Conservation (phyloP, 2,888 invertebrate genomes). For the Neoscelio sp. region DNA sequence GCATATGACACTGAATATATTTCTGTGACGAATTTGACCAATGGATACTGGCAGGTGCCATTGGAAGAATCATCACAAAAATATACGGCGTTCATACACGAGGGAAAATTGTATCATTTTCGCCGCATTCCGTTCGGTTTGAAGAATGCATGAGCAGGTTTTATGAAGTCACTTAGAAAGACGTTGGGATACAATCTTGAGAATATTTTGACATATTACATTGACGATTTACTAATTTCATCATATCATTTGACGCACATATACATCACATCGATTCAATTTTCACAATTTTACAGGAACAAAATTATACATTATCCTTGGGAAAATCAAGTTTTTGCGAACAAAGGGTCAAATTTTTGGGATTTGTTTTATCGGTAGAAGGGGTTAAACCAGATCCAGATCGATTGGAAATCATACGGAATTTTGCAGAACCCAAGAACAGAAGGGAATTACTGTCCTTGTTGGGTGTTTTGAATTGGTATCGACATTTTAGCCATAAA, state of each 20-base stretch:
- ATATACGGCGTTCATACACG: constrained; percentile 1
- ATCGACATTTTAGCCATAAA: neutral
- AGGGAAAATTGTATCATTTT: constrained; percentile 1
- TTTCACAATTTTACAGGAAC: neutral
- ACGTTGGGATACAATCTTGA: constrained; percentile 2
- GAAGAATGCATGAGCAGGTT: neutral
- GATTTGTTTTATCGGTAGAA: neutral
- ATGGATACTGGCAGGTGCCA: constrained; percentile 48
- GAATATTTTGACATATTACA: neutral
- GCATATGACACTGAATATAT: constrained; percentile 45
- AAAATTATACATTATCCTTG: constrained; percentile 1
- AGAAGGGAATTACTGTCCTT: constrained; percentile 8
- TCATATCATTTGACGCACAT: constrained; percentile 5
- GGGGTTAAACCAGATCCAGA: neutral
- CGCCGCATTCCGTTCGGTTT: neutral
- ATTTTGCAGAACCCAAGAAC: neutral
- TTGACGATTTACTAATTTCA: constrained; percentile 6
- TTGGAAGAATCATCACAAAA: constrained; percentile 39
- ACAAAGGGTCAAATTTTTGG: neutral
- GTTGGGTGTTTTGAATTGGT: too few relatives aligned
- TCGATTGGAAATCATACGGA: neutral
- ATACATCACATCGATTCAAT: neutral
- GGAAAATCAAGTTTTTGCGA: neutral
- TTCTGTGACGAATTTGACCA: constrained; percentile 60
- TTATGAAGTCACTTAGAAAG: neutral